Percentiles rank a stretch among this genome's conserved stretches.
phyloP scores from a whole-genome alignment of 2,113 vertebrate genomes.

The Diadophis punctatus region DNA sequence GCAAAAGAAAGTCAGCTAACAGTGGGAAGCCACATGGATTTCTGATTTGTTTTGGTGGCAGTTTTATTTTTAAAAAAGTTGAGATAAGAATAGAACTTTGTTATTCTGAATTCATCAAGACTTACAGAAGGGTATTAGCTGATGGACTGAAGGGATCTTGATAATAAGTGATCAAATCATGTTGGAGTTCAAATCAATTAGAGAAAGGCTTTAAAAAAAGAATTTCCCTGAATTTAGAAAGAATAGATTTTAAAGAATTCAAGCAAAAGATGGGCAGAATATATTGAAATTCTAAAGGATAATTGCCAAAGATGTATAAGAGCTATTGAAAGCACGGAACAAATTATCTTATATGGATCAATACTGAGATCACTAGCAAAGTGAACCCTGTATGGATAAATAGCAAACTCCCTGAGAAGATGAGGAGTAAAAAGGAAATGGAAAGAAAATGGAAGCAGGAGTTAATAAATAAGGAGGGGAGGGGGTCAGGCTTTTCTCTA shows the following conservation, averaged over 20 bases:
- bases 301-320: neutral
- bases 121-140: neutral
- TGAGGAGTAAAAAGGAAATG: neutral
- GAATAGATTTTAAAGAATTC: neutral
- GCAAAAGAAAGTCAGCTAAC: neutral
- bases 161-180: neutral
- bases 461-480: neutral
- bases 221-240: neutral
- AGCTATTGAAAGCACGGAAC: neutral
- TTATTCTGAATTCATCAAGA: neutral
- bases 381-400: neutral
- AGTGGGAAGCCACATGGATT: neutral
- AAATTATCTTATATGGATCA: neutral
- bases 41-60: neutral
- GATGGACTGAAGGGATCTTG: neutral
- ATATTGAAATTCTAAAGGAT: neutral
- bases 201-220: neutral
- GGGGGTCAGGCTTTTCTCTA: too few relatives aligned
- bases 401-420: neutral
- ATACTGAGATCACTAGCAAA: neutral
- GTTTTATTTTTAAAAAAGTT: neutral
- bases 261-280: neutral
- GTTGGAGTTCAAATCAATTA: neutral
- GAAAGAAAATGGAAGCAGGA: neutral
- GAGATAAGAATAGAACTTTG: neutral